Base-by-base conservation (phyloP, 2,113 vertebrate genomes). In the Scomber scombrus region DNA sequence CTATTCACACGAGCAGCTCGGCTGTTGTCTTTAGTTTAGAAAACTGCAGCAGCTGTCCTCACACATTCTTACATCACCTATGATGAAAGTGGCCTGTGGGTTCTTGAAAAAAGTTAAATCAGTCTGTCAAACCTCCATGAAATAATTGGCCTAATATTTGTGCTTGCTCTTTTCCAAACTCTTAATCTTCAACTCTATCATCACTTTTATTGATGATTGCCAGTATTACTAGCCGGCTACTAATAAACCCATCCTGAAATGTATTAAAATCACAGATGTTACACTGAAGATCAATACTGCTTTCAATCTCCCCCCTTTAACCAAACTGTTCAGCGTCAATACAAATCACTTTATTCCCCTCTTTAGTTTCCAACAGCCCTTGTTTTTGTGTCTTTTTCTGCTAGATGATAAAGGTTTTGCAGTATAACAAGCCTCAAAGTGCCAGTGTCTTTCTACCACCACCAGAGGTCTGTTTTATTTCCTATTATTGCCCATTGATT, bases 391-490 rank as follows among this genome's bases (percentile, higher is more conserved):
- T 95, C 75, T 94, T 87, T 92, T 82, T 86, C 87, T 94, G 83
- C 74, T 93, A 96, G 95, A 95, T 95, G 90, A 93, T 96, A 93
- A 96, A 96, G 93, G 95, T 95, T 91, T 94, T 96, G 93, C 95
- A 95, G 94, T 95, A 94, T 88, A 95, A 94, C 93, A 94, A 88
- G 78, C 94, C 95, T 80, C 94, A 93, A 91, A 94, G 89, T 87
- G 83, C 95, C 91, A 94, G 80, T 90, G 93, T 94, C 88, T 96
- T 91, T 93, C 93, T 95, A 67, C 94, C 93, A 80, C 94, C 94
- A 91, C 94, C 93, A 93, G 95, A 96, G 95, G 95, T 96, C 88
- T 87, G 94, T 94, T 87, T 82, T 29, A 85, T 89, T 94, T 93
- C 83, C 75, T 94, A 15, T 89, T 91, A 87, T 88, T 91, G 84